A percentile compares a stretch with the other conserved stretches of the same genome.
phyloP scores from a whole-genome alignment of 2,113 vertebrate genomes.

The Chauna torquata region DNA sequence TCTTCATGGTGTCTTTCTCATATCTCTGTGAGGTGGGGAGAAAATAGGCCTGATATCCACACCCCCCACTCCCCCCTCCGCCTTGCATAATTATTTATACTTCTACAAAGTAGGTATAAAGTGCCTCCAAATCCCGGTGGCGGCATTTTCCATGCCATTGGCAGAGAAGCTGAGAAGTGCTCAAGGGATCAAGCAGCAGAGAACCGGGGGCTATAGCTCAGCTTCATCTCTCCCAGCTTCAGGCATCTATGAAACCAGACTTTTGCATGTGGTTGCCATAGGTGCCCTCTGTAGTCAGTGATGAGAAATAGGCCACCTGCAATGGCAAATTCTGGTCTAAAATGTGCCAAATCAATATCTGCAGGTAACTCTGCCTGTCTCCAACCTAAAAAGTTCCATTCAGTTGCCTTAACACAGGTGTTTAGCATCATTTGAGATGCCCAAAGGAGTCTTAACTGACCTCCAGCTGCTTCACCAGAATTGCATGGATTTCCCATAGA shows the following conservation, averaged over 20 bases:
- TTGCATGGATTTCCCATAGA: background rate
- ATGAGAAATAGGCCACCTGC: background rate
- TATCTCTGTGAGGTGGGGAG: background rate
- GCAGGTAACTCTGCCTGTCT: background rate
- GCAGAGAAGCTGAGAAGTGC: background rate
- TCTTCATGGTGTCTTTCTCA: background rate
- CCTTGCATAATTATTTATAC: constrained; percentile 10
- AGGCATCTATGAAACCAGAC: background rate
- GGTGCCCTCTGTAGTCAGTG: background rate
- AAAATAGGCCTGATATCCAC: constrained; percentile 14
- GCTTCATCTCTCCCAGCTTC: background rate
- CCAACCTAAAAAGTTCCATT: background rate
- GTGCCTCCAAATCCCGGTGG: background rate
- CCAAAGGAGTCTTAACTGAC: background rate
- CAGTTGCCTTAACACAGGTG: background rate
- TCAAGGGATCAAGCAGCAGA: background rate
- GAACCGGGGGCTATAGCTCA: background rate
- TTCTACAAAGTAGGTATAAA: background rate
- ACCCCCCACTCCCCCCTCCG: background rate
- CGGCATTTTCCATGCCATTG: background rate
- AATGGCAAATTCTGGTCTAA: background rate
- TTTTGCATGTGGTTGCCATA: background rate
- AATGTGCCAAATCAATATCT: background rate
- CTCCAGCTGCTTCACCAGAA: background rate
- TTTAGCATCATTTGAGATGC: background rate